Evolutionary conservation across 2,888 invertebrate species (phyloP).

Genomic region (Monoplex corrugatus): DNA sequence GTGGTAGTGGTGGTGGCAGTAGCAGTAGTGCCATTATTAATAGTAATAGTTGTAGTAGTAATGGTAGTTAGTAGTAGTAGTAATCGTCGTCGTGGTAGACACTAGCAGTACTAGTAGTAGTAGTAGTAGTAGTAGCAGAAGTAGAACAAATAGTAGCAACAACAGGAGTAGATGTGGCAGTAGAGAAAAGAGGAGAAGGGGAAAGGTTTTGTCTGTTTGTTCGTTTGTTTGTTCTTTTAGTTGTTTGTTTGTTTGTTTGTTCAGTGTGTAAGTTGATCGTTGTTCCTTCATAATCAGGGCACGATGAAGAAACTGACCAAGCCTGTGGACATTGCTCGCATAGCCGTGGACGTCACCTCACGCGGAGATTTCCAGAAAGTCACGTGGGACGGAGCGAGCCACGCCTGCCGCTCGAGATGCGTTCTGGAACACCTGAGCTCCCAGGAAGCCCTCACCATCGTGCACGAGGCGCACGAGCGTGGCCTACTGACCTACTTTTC

Average conservation of each 20-base stretch:
- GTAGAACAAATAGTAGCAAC: background rate
- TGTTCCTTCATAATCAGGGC: conserved; percentile 19
- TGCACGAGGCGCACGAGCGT: conserved; percentile 57
- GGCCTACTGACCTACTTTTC: conserved; percentile 61
- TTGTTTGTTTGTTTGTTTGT: background rate
- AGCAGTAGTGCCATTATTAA: background rate
- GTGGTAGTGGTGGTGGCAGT: conserved; percentile 9
- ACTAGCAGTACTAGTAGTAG: background rate
- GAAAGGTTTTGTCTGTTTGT: background rate
- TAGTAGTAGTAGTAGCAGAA: background rate
- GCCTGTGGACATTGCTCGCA: conserved; percentile 62
- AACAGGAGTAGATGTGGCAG: background rate
- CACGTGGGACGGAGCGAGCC: conserved; percentile 60
- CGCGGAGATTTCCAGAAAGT: conserved; percentile 60
- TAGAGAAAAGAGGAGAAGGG: background rate
- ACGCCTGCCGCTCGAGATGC: conserved; percentile 57
- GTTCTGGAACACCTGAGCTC: conserved; percentile 59
- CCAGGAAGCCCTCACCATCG: conserved; percentile 58
- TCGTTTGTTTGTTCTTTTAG: background rate
- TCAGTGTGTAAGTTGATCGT: background rate
- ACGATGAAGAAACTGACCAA: conserved; percentile 48
- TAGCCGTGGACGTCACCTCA: conserved; percentile 64
- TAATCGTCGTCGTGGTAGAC: background rate
- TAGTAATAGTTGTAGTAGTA: conserved; percentile 29
- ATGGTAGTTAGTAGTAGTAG: background rate